A percentile compares a stretch with the other conserved stretches of the same genome.
These are phyloP conservation scores for Myopa tessellatipennis DNA, from an alignment of 2,888 invertebrate species.

Conservation along the genomic window DNA sequence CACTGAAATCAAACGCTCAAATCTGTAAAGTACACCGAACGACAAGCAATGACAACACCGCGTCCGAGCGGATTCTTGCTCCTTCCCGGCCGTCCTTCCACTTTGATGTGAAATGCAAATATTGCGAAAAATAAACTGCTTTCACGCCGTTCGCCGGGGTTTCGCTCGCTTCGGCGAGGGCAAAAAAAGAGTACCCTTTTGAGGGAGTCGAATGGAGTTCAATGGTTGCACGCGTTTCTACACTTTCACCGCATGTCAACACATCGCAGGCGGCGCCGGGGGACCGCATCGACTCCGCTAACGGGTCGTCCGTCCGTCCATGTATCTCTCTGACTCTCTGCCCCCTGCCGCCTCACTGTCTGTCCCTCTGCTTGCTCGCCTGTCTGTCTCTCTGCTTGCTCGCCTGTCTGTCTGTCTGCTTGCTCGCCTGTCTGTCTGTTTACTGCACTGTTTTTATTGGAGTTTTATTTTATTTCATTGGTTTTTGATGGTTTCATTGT, in stretches of 20 bases:
- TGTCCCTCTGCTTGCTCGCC: not conserved
- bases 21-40: conserved; percentile 42
- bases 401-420: not conserved
- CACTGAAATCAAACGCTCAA: conserved; percentile 39
- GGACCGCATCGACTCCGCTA: not conserved
- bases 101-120: conserved; percentile 36
- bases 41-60: conserved; percentile 38
- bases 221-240: conserved; percentile 55
- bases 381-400: no score
- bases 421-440: conserved; percentile 6
- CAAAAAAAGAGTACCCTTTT: not conserved
- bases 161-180: no score
- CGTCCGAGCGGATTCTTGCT: not conserved
- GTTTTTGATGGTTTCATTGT: conserved; percentile 66
- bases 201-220: conserved; percentile 14
- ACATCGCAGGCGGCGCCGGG: conserved; percentile 36
- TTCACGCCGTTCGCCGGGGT: conserved; percentile 23
- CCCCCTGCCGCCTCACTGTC: not conserved
- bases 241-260: conserved; percentile 58
- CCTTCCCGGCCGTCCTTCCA: not conserved
- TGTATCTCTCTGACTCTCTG: not conserved
- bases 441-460: conserved; percentile 63
- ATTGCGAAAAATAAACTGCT: conserved; percentile 32
- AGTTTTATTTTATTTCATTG: conserved; percentile 67
- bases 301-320: not conserved